These are phyloP conservation scores for Eurytoma adleriae DNA, from an alignment of 2,888 invertebrate genomes.

Conservation along the genomic window DNA sequence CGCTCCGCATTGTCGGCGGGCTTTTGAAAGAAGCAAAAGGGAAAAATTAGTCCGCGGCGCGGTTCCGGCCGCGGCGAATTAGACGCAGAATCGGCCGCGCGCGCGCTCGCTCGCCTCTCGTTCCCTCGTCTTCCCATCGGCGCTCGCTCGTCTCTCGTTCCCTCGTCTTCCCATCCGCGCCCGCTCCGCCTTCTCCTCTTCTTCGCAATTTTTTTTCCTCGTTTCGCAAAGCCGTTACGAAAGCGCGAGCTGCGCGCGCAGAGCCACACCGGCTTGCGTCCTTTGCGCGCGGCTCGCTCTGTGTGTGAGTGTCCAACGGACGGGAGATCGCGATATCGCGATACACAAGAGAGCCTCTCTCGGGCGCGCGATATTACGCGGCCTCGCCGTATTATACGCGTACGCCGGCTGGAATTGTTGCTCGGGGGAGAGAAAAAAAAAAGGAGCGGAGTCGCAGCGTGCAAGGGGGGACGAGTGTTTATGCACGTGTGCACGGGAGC, in stretches of 20 bases:
- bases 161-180: too few species aligned
- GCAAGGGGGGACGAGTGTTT: neutral
- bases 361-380: neutral
- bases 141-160: too few species aligned
- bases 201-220: neutral
- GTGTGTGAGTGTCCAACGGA: neutral
- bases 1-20: neutral
- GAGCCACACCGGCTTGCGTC: neutral
- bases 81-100: neutral
- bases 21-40: neutral
- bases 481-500: neutral
- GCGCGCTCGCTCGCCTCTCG: neutral
- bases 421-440: neutral
- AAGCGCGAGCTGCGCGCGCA: constrained; percentile 11
- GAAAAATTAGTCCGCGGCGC: neutral
- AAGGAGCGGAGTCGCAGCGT: neutral
- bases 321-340: constrained; percentile 18
- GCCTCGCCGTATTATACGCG: too few species aligned
- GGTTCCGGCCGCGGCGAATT: neutral
- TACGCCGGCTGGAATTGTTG: too few species aligned
- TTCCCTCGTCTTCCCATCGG: too few species aligned
- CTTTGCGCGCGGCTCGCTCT: neutral
- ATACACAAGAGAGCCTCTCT: neutral
- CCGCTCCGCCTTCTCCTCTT: neutral
- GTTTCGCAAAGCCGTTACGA: constrained; percentile 20